Conservation (phyloP, 64 coral and sea anemone species). For the Catalaphyllia jardinei region DNA sequence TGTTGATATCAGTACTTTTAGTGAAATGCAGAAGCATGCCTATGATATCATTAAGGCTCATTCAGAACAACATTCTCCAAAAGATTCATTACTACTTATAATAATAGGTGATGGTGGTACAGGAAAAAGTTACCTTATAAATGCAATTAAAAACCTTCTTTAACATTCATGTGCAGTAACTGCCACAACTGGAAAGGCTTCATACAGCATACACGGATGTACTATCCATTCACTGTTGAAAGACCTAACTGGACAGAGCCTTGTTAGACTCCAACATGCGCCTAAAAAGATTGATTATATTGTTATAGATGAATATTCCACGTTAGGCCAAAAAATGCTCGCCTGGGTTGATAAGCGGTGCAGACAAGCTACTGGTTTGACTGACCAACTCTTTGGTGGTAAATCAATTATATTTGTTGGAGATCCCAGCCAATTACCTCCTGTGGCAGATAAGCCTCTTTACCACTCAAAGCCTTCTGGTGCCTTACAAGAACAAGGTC, state of each 20-base stretch:
- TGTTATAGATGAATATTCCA: constrained; percentile 53
- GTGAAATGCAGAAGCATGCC: constrained; percentile 21
- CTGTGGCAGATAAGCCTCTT: constrained; percentile 31
- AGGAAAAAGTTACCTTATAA: constrained; percentile 50
- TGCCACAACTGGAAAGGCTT: constrained; percentile 43
- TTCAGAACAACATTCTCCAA: constrained; percentile 12
- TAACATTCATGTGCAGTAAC: constrained; percentile 32
- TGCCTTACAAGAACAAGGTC: constrained; percentile 15
- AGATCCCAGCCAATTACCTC: constrained; percentile 34
- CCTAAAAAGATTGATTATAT: constrained; percentile 25
- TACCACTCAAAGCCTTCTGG: constrained; percentile 24
- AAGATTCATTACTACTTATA: constrained; percentile 18
- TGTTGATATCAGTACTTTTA: constrained; percentile 9
- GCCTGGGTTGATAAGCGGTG: constrained; percentile 35
- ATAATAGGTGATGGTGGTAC: constrained; percentile 32
- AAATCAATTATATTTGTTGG: constrained; percentile 31
- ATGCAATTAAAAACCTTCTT: constrained; percentile 28
- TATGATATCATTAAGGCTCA: constrained; percentile 28
- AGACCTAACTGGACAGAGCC: constrained; percentile 31
- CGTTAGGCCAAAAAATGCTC: constrained; percentile 25
- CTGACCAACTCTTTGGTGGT: constrained; percentile 27
- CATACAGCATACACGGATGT: constrained; percentile 27
- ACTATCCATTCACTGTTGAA: constrained; percentile 39
- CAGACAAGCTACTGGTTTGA: constrained; percentile 19
- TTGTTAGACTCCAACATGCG: constrained; percentile 21